Evolutionary conservation across 23 tunicate genomes (phyloP).

Genomic region (Halocynthia roretzi): DNA sequence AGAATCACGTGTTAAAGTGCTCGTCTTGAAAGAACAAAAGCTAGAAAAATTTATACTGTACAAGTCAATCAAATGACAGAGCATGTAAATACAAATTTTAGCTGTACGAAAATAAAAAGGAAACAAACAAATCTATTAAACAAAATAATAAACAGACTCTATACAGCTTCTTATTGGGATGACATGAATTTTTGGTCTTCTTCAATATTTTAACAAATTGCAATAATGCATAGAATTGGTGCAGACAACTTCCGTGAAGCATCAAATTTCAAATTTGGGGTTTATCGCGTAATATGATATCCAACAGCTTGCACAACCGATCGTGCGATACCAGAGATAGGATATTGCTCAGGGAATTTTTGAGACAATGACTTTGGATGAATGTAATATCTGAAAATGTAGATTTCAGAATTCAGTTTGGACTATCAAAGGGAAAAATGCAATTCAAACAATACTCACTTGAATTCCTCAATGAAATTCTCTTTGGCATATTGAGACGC

Average conservation of each 20-base stretch:
- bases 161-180: too few relatives aligned
- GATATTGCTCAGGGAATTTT: constrained; percentile 35
- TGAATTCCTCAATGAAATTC: constrained; percentile 60
- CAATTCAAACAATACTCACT: constrained; percentile 27
- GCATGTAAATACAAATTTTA: too few relatives aligned
- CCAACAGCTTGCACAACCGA: constrained; percentile 34
- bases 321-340: constrained; percentile 44
- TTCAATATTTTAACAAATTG: too few relatives aligned
- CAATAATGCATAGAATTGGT: neutral
- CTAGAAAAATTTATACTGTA: too few relatives aligned
- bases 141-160: too few relatives aligned
- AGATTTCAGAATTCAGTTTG: neutral
- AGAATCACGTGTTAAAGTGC: too few relatives aligned
- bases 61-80: too few relatives aligned
- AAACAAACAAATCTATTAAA: too few relatives aligned
- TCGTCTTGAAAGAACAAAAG: too few relatives aligned
- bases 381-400: constrained; percentile 37
- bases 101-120: too few relatives aligned
- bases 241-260: neutral
- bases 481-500: constrained; percentile 13
- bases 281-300: neutral
- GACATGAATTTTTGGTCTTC: too few relatives aligned
- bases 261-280: neutral
- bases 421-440: neutral
- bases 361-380: constrained; percentile 31